Evolutionary conservation across 2,888 invertebrate species (phyloP), one percentile per base, ranked within the genome.

Genomic region (Eristalis pertinax): DNA sequence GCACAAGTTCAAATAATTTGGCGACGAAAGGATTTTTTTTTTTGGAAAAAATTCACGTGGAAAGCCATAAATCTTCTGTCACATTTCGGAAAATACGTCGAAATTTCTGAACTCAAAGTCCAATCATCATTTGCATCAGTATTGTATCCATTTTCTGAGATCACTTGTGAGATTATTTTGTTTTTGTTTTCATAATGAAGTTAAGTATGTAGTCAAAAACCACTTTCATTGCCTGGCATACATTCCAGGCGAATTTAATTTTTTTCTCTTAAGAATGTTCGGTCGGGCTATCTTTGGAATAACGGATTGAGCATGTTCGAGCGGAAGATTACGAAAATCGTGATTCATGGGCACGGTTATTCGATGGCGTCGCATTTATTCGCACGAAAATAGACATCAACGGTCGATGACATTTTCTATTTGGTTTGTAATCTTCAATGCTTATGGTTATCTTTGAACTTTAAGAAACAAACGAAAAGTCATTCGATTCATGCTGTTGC

Each of bases 321-420:
- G 65, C 65, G 8, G n/a, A 22, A 22, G 50, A 65, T 41, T 24
- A 22, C 22, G 65, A 32, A 8, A 65, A 41, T 38, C 24, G 65
- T 73, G 63, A 73, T 50, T 73, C 73, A 63, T 73, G 43, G 8
- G 64, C 1, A 22, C 29, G 22, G 35, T 22, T 35, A 50, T 50
- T 50, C 64, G 24, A 56, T 64, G 62, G 63, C 41, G 72, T n/a
- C 22, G 62, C 26, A 41, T 63, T 73, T 32, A 41, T 62, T 64
- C 29, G 43, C 73, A 73, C 73, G 15, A 64, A 73, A 73, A 73
- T 73, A 73, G 72, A 43, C 41, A 63, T 64, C 64, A n/a, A 41
- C 73, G 73, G 73, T 64, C 73, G 41, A 22, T 50, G 73, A 63
- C 73, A 50, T 73, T 73, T 10, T 73, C 29, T 19, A 22, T 43